phyloP scores from a whole-genome alignment of 2,797 vertebrate species.

The Diplodus puntazzo region DNA sequence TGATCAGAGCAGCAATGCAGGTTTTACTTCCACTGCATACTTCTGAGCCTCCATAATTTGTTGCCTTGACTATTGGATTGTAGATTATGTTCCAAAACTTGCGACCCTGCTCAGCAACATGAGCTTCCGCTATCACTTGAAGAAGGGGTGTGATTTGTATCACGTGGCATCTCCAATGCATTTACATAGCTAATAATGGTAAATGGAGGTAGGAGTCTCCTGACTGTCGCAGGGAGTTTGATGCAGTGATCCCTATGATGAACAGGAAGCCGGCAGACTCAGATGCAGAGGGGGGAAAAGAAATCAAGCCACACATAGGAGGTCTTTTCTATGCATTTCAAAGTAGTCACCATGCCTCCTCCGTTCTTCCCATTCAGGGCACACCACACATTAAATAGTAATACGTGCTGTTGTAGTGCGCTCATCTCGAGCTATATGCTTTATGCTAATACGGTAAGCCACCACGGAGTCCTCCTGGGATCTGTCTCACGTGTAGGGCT shows the following conservation, averaged over 20 bases:
- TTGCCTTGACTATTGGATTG: not conserved
- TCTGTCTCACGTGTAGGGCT: slow-evolving; percentile 77
- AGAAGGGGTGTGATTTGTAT: slow-evolving; percentile 25
- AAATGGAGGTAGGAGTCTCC: slow-evolving; percentile 23
- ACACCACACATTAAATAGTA: slow-evolving; percentile 71
- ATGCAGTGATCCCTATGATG: slow-evolving; percentile 48
- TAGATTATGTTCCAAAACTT: not conserved
- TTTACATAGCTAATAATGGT: slow-evolving; percentile 46
- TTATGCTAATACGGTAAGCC: slow-evolving; percentile 82
- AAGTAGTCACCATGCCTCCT: slow-evolving; percentile 50
- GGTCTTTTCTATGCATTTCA: slow-evolving; percentile 55
- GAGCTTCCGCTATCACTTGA: slow-evolving; percentile 3
- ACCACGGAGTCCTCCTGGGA: slow-evolving; percentile 75
- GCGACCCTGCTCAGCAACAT: slow-evolving; percentile 2
- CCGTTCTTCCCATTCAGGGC: slow-evolving; percentile 48
- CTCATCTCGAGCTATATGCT: slow-evolving; percentile 72
- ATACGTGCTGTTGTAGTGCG: slow-evolving; percentile 66
- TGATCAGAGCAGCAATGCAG: not conserved
- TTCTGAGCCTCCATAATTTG: not conserved
- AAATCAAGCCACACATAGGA: slow-evolving; percentile 41
- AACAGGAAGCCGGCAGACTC: slow-evolving; percentile 37
- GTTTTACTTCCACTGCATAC: not conserved
- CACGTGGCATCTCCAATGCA: slow-evolving; percentile 1
- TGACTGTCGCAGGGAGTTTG: slow-evolving; percentile 26
- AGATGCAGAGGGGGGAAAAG: slow-evolving; percentile 8